phyloP scores from a whole-genome alignment of 1,140 invertebrate genomes.

The Megalonaias nervosa region DNA sequence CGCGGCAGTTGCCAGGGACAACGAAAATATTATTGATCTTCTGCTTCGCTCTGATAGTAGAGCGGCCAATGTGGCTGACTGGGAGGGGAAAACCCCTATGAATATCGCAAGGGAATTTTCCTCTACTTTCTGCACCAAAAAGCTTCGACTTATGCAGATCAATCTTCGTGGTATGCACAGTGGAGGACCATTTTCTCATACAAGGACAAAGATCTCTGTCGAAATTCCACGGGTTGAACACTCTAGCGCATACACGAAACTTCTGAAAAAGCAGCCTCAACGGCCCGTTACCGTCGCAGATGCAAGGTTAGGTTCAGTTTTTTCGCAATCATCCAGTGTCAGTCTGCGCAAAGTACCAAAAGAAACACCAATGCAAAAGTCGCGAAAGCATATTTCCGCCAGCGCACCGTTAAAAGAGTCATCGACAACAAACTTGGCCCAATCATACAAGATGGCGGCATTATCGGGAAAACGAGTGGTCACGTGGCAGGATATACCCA shows the following conservation, averaged over 20 bases:
- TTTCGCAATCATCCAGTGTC: conserved; percentile 9
- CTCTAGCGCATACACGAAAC: not conserved
- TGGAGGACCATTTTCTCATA: not conserved
- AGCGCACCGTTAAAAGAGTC: conserved; percentile 15
- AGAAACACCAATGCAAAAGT: not conserved
- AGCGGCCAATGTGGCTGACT: conserved; percentile 30
- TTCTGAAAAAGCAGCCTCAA: not conserved
- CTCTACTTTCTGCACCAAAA: conserved; percentile 47
- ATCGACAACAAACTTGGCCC: no score
- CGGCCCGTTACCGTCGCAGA: not conserved
- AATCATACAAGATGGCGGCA: no score
- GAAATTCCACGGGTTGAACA: conserved; percentile 9
- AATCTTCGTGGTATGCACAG: conserved; percentile 38
- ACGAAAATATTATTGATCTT: conserved; percentile 43
- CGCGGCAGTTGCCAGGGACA: conserved; percentile 51
- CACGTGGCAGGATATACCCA: no score
- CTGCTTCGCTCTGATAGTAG: conserved; percentile 42
- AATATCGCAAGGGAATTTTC: conserved; percentile 36
- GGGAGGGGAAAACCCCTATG: conserved; percentile 38
- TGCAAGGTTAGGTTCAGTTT: not conserved
- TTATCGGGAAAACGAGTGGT: no score
- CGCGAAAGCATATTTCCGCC: conserved; percentile 21
- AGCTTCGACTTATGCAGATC: conserved; percentile 45
- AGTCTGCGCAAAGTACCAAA: not conserved
- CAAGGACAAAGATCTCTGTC: not conserved